Percentiles rank a stretch among this genome's conserved stretches.
Evolutionary conservation across 2,797 vertebrate species (phyloP).

Genomic region (Buphagus erythrorhynchus): DNA sequence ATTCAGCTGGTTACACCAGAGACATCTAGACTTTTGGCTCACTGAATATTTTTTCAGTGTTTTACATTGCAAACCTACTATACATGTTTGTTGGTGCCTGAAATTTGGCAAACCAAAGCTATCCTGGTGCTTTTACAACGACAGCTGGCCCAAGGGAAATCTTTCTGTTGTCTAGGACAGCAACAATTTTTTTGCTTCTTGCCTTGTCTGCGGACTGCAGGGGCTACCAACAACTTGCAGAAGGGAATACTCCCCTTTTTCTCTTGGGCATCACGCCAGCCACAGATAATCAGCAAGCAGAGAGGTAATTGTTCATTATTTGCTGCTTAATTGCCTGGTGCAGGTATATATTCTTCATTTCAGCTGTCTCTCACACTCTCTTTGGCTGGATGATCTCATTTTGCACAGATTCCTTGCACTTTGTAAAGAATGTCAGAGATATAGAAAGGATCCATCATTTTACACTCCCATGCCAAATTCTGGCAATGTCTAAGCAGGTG

Average conservation of each 20-base stretch:
- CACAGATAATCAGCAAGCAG: constrained; percentile 2
- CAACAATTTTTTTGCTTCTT: neutral
- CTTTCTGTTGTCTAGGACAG: neutral
- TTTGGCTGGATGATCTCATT: constrained; percentile 47
- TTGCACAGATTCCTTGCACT: neutral
- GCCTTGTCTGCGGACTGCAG: neutral
- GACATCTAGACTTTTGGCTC: neutral
- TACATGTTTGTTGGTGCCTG: neutral
- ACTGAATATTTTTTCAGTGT: neutral
- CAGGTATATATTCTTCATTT: constrained; percentile 1
- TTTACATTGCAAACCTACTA: neutral
- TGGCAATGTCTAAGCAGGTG: neutral
- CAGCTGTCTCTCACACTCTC: neutral
- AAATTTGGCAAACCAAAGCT: neutral
- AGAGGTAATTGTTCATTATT: constrained; percentile 11
- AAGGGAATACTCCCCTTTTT: neutral
- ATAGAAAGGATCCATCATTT: constrained; percentile 31
- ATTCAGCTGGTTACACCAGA: neutral
- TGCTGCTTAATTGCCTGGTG: neutral
- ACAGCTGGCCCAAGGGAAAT: neutral
- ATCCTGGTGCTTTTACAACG: neutral
- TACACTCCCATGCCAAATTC: constrained; percentile 19
- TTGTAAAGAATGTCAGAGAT: constrained; percentile 18
- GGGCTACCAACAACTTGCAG: neutral
- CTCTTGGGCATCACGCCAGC: neutral